These are phyloP conservation scores for Zeuzera pyrina DNA, from an alignment of 2,888 invertebrate species.

Conservation along the genomic window DNA sequence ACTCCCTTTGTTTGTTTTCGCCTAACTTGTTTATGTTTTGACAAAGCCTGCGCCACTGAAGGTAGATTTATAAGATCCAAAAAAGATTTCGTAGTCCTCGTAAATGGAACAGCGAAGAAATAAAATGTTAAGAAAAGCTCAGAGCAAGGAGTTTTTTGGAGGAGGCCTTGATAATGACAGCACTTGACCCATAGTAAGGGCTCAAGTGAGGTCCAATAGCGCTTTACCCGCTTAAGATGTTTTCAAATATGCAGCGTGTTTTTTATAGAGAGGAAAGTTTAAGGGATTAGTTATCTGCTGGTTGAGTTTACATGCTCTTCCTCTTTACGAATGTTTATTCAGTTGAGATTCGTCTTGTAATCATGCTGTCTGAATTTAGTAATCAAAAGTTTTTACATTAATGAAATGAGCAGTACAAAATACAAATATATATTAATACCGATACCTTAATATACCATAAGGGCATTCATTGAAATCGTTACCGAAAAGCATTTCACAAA, in stretches of 20 bases:
- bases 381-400: too few species aligned
- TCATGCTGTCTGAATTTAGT: too few species aligned
- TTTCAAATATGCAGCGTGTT: slow-evolving; percentile 21
- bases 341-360: too few species aligned
- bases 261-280: slow-evolving; percentile 5
- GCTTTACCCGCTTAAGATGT: slow-evolving; percentile 17
- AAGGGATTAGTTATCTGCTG: too few species aligned
- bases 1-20: slow-evolving; percentile 22
- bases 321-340: too few species aligned
- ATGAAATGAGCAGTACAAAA: too few species aligned
- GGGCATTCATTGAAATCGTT: too few species aligned
- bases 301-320: too few species aligned
- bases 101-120: slow-evolving; percentile 21
- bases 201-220: slow-evolving; percentile 28
- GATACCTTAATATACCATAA: too few species aligned
- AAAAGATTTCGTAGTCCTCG: slow-evolving; percentile 31
- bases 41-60: slow-evolving; percentile 22
- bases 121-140: slow-evolving; percentile 32
- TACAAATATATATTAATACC: too few species aligned
- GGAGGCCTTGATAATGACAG: slow-evolving; percentile 41
- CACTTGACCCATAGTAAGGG: slow-evolving; percentile 30
- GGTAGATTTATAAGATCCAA: slow-evolving; percentile 35
- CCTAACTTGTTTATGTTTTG: slow-evolving; percentile 24
- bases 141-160: slow-evolving; percentile 29
- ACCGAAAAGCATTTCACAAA: too few species aligned